phyloP scores from a whole-genome alignment of 1,140 invertebrate genomes.

The Aphelinus certus region DNA sequence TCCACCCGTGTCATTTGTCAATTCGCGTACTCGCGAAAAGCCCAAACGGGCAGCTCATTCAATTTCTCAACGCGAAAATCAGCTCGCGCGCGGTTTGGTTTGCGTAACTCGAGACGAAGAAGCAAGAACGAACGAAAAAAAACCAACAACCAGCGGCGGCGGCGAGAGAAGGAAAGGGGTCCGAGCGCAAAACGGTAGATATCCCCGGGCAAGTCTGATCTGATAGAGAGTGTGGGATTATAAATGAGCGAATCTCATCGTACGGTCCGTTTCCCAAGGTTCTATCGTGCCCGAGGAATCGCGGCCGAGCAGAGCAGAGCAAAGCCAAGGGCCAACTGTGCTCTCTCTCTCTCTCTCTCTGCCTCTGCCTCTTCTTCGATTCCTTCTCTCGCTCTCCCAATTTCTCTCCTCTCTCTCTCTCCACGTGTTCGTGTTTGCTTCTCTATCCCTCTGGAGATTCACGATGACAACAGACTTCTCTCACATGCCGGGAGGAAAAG shows the following conservation, averaged over 20 bases:
- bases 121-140: too few species aligned
- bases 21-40: too few species aligned
- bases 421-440: neutral
- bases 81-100: too few species aligned
- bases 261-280: slow-evolving; percentile 35
- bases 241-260: slow-evolving; percentile 43
- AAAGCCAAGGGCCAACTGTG: neutral
- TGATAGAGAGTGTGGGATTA: slow-evolving; percentile 35
- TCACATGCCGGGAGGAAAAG: slow-evolving; percentile 24
- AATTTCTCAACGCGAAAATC: too few species aligned
- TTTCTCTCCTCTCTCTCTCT: slow-evolving; percentile 10
- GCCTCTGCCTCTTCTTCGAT: slow-evolving; percentile 12
- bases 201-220: slow-evolving; percentile 36
- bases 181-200: slow-evolving; percentile 33
- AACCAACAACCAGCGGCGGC: too few species aligned
- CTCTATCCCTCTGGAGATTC: slow-evolving; percentile 16
- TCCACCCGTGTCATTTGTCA: neutral
- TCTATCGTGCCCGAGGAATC: slow-evolving; percentile 38
- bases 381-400: neutral
- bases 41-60: too few species aligned
- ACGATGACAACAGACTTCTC: slow-evolving; percentile 37
- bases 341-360: neutral
- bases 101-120: too few species aligned
- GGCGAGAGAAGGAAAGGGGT: slow-evolving; percentile 38
- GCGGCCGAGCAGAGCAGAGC: neutral